Conservation (phyloP, 2,888 invertebrate species). For the Pandemis heparana region DNA sequence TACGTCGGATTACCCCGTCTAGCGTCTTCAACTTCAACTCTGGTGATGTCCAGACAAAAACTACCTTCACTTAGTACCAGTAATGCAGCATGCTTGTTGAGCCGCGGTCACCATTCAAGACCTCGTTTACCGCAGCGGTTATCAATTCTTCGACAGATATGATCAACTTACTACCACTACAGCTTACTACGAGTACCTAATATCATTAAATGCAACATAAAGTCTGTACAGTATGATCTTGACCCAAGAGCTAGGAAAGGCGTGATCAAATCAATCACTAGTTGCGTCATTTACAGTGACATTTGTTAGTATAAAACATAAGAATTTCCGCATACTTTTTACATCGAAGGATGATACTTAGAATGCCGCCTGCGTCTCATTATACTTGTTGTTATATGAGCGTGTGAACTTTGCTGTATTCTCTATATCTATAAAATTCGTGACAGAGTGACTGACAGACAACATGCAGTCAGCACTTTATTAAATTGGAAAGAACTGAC, state of each 20-base stretch:
- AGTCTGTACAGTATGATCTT: slow-evolving; percentile 52
- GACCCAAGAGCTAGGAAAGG: slow-evolving; percentile 60
- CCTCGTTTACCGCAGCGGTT: no score
- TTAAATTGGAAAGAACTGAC: no score
- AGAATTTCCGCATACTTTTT: slow-evolving; percentile 50
- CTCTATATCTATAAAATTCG: background rate
- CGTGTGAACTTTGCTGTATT: background rate
- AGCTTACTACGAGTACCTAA: background rate
- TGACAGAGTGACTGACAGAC: no score
- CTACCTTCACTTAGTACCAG: no score
- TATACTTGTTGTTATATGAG: background rate
- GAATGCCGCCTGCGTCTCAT: slow-evolving; percentile 35
- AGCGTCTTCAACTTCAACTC: no score
- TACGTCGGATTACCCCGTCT: no score
- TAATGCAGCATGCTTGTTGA: no score
- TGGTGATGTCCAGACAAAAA: no score
- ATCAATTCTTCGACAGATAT: no score
- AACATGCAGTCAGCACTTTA: no score
- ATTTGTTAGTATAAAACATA: slow-evolving; percentile 46
- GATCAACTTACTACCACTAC: no score
- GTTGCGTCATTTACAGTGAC: slow-evolving; percentile 52
- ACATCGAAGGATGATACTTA: slow-evolving; percentile 49
- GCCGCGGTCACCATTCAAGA: no score
- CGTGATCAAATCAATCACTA: slow-evolving; percentile 57
- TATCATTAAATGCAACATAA: background rate